Base-by-base conservation (phyloP, 2,888 invertebrate species). In the Odontocolon sp. region DNA sequence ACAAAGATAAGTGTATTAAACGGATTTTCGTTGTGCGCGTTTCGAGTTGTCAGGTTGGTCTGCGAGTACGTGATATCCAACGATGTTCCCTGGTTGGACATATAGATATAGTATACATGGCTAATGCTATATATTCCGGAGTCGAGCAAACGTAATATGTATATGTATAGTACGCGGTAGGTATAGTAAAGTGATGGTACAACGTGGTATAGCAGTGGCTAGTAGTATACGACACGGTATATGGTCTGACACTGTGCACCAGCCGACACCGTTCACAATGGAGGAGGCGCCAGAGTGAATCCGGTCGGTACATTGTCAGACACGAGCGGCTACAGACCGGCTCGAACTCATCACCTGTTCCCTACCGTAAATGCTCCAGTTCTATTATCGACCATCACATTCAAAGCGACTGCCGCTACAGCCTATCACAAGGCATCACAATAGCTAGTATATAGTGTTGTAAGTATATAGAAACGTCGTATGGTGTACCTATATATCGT, bases 1-100 rank as follows among this genome's bases (percentile, higher is more conserved):
- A 86, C 87, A 85, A 86, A 87, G 86, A 86, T 87, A 85, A 87
- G 84, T 87, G 83, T 84, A 86, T 86, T 87, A 87, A 88, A 84
- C 82, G 85, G 85, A 86, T 87, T 88, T 84, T 83, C 72, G 66
- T 73, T 67, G 52, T 42, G 38, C 42, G 76, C 80, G 81, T 82
- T 66, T 67, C 28, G 26, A 73, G 66, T 67, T 47, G 52, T 57
- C 42, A 14, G 21, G 21, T 67, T 59, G 59, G 59, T 59, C 50
- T 33, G 57, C 28, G 28, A 47, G 45, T 59, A 52, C 42, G 45
- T 61, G 66, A 73, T 67, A 73, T 66, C n/a, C 50, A 73, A 45
- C 42, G 72, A 33, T 26, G 42, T 50, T 59, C 59, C 66, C 42
- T 50, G 21, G 36, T 33, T 23, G 38, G 11, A n/a, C 45, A 59